Evolutionary conservation across 2,888 invertebrate genomes (phyloP), one percentile per base, ranked within the genome.

Genomic region (Morinoia aosen): DNA sequence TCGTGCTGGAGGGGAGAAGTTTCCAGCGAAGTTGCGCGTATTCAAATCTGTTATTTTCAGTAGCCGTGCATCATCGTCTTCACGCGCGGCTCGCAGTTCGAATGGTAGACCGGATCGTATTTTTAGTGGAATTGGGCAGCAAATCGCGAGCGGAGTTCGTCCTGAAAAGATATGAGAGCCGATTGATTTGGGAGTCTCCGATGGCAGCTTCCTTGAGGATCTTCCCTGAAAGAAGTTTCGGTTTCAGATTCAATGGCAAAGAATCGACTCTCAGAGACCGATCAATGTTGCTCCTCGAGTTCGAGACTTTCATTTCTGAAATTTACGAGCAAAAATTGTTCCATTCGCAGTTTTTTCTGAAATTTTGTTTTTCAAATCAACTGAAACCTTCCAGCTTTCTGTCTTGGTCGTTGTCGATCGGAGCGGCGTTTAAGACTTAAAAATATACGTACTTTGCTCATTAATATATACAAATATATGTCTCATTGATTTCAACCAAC

Each of bases 71-170:
- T 90, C 90, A 90, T 40, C 10, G 90, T 40, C 48, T 90, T 90
- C 39, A 40, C 90, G 40, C 12, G 39, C 90, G 2, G 11, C 90
- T 39, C 90, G 90, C 90, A 90, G 40, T 90, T 90, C 40, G 39
- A 90, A 90, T 48, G 90, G 90, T 48, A 90, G 40, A 90, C 48
- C 90, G 16, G 90, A 90, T 90, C 90, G 90, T 90, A 90, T 90
- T 48, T 90, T 90, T 48, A 40, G 39, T 48, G 90, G 90, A 90
- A 90, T 90, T 90, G 90, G 48, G 90, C 90, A 90, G 40, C 90
- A 90, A 90, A 90, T 90, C 90, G 90, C n/a, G 90, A 90, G 48
- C 40, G 48, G 90, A 90, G 90, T 48, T 39, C 90, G 48, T 19
- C 48, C 39, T 90, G 40, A 48, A 39, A 90, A 90, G 90, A 90